Percentiles rank a stretch among this genome's conserved stretches.
Conservation (phyloP, 1,140 invertebrate species). For the Drosophila guanche region DNA sequence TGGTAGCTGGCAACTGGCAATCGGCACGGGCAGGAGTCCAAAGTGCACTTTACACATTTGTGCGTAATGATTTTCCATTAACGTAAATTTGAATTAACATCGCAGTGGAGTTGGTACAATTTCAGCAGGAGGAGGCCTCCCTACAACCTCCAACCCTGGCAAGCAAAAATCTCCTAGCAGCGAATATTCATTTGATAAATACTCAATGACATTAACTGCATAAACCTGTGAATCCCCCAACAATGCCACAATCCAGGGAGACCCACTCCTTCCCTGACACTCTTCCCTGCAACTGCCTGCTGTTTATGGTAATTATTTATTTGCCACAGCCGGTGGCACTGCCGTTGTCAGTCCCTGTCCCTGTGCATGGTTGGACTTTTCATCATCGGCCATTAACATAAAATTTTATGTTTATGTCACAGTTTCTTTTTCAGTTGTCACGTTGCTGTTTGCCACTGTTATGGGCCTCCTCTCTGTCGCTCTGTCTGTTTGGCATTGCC, state of each 20-base stretch:
- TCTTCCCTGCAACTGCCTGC: constrained; percentile 38
- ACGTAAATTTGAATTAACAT: constrained; percentile 83
- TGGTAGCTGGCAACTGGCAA: constrained; percentile 24
- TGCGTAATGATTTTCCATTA: constrained; percentile 83
- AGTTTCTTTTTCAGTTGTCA: constrained; percentile 52
- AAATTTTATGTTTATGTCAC: constrained; percentile 77
- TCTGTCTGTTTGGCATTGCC: constrained; percentile 56
- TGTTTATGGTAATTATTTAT: constrained; percentile 83
- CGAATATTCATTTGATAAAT: constrained; percentile 70
- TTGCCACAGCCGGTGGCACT: constrained; percentile 70
- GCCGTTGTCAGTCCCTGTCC: not conserved
- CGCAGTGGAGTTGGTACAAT: constrained; percentile 52
- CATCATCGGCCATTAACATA: constrained; percentile 77
- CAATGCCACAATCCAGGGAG: constrained; percentile 24
- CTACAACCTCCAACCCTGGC: constrained; percentile 14
- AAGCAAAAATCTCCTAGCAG: constrained; percentile 15
- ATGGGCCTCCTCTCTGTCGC: constrained; percentile 15
- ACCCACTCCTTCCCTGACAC: not conserved
- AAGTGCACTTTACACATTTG: constrained; percentile 81
- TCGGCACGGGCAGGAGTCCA: constrained; percentile 34
- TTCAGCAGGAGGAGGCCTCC: constrained; percentile 52
- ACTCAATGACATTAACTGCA: constrained; percentile 68
- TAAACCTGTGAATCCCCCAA: constrained; percentile 31
- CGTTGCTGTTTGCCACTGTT: constrained; percentile 38
- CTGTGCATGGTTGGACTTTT: constrained; percentile 59